These are phyloP conservation scores for Cavia aperea DNA, from an alignment of 2,113 vertebrate genomes.

Conservation along the genomic window DNA sequence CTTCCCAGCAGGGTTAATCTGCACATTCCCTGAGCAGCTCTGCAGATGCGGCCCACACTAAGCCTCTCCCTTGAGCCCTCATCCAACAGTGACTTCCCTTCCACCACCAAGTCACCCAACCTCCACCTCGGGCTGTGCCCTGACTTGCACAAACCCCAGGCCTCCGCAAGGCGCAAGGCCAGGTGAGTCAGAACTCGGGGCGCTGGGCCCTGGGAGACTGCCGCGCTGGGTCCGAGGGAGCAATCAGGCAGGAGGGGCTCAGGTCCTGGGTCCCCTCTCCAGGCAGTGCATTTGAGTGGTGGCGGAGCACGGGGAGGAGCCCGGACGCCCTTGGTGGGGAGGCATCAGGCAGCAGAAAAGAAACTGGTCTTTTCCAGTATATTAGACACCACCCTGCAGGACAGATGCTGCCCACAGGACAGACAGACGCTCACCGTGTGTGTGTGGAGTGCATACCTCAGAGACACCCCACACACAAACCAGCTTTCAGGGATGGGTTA, in stretches of 20 bases:
- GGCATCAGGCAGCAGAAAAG: background rate
- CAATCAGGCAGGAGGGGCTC: conserved; percentile 32
- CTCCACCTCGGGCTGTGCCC: background rate
- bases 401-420: background rate
- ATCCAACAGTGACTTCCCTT: conserved; percentile 11
- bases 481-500: background rate
- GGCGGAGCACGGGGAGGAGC: background rate
- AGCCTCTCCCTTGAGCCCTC: background rate
- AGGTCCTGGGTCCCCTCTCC: background rate
- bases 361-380: background rate
- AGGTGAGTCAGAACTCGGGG: conserved; percentile 43
- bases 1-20: background rate
- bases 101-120: background rate
- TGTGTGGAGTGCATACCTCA: background rate
- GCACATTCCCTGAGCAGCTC: background rate
- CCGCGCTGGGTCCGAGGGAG: background rate
- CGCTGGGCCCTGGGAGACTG: background rate
- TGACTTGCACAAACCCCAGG: conserved; percentile 49
- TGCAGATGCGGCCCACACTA: background rate
- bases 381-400: background rate
- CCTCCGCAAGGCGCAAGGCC: background rate
- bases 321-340: too few species aligned
- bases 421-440: background rate
- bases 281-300: background rate
- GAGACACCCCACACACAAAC: background rate